Conservation (phyloP, 2,113 vertebrate species). For the Nothobranchius kuhntae region DNA sequence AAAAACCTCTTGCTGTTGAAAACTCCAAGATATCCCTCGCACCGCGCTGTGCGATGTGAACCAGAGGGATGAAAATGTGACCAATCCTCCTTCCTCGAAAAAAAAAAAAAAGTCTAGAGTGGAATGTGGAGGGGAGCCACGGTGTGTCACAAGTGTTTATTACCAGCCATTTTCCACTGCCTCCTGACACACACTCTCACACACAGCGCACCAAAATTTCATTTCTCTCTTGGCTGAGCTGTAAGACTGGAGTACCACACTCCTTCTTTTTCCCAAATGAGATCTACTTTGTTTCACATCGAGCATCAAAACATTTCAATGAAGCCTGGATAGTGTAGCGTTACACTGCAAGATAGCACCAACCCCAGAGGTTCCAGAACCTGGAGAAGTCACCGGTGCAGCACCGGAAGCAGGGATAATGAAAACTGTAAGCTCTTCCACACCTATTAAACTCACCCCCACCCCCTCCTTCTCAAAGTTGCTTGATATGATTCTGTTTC, state of each 20-base stretch:
- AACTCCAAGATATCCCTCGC: slow-evolving; percentile 22
- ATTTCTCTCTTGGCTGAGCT: slow-evolving; percentile 71
- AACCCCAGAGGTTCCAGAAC: slow-evolving; percentile 49
- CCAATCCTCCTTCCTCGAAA: slow-evolving; percentile 40
- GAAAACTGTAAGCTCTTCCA: slow-evolving; percentile 59
- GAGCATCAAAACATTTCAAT: slow-evolving; percentile 67
- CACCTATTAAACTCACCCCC: slow-evolving; percentile 61
- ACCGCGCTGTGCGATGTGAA: slow-evolving; percentile 25
- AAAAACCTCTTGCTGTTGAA: slow-evolving; percentile 20
- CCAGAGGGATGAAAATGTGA: slow-evolving; percentile 37
- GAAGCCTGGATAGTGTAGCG: slow-evolving; percentile 48
- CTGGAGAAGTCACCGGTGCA: slow-evolving; percentile 28
- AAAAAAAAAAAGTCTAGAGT: slow-evolving; percentile 27
- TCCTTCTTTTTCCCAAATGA: slow-evolving; percentile 67
- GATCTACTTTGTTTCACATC: slow-evolving; percentile 70
- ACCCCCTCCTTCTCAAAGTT: slow-evolving; percentile 21
- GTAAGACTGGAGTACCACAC: slow-evolving; percentile 58
- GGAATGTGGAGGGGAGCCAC: slow-evolving; percentile 56
- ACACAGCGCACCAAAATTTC: slow-evolving; percentile 44
- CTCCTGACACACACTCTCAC: slow-evolving; percentile 35
- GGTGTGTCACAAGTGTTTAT: slow-evolving; percentile 71
- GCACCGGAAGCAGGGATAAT: slow-evolving; percentile 58
- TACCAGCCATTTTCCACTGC: slow-evolving; percentile 65
- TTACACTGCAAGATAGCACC: slow-evolving; percentile 32
- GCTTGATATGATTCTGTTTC: slow-evolving; percentile 57